phyloP scores from a whole-genome alignment of 2,113 vertebrate species.

The Pedionomus torquatus region DNA sequence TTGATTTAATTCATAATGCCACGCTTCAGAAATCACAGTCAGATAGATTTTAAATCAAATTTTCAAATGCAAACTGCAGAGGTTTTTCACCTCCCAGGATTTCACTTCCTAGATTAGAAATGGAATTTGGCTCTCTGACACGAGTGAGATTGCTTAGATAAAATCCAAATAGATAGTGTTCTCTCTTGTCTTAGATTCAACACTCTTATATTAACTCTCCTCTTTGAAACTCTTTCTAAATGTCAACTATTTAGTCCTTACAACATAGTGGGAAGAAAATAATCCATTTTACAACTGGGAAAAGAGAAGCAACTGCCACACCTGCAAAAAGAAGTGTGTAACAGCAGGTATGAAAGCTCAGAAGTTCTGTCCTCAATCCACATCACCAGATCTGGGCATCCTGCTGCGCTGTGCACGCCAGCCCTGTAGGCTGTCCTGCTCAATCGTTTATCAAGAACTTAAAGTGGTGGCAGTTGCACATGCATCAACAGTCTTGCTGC shows the following conservation, averaged over 20 bases:
- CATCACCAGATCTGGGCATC: not conserved
- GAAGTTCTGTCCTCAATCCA: not conserved
- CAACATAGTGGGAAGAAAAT: not conserved
- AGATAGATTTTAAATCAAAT: constrained; percentile 13
- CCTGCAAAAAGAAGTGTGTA: not conserved
- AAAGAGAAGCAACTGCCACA: not conserved
- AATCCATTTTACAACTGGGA: not conserved
- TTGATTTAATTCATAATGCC: constrained; percentile 14
- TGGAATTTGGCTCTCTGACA: constrained; percentile 5
- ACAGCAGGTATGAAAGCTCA: not conserved
- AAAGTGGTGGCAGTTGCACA: not conserved
- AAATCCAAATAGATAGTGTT: not conserved
- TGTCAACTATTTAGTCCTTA: not conserved
- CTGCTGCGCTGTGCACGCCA: not conserved
- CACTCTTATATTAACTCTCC: not conserved
- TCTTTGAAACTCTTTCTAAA: not conserved
- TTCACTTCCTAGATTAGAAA: constrained; percentile 2
- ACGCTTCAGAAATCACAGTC: not conserved
- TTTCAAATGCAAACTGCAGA: constrained; percentile 19
- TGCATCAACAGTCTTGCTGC: constrained; percentile 34
- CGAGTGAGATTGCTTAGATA: not conserved
- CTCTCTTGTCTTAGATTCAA: not conserved
- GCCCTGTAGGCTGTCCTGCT: not conserved
- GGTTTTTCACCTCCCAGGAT: constrained; percentile 14
- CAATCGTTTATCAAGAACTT: not conserved